These are phyloP conservation scores for Pediacus dermestoides DNA, from an alignment of 2,888 invertebrate genomes.

Conservation along the genomic window DNA sequence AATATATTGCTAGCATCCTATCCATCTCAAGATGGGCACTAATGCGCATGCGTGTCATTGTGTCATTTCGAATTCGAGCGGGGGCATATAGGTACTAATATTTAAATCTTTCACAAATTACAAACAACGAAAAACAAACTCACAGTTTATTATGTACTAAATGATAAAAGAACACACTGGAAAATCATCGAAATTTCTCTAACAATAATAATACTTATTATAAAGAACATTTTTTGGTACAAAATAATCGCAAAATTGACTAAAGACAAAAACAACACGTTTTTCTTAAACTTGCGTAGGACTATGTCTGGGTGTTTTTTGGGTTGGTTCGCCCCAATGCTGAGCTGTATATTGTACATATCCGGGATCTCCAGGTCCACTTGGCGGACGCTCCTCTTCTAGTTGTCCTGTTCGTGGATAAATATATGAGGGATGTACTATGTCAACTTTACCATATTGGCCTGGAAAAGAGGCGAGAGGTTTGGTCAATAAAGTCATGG, in stretches of 20 bases:
- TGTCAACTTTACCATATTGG: conserved; percentile 44
- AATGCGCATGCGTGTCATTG: no score
- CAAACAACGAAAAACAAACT: no score
- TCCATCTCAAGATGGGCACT: no score
- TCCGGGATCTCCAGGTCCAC: conserved; percentile 70
- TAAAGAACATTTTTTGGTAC: neutral
- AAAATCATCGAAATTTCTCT: no score
- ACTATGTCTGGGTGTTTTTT: conserved; percentile 54
- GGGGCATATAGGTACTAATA: no score
- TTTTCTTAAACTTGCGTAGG: conserved; percentile 40
- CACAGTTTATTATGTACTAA: no score
- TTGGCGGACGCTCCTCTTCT: conserved; percentile 54
- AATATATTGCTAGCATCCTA: no score
- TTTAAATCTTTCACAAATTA: no score
- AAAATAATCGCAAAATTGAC: conserved; percentile 2
- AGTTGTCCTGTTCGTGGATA: conserved; percentile 40
- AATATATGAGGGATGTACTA: conserved; percentile 49
- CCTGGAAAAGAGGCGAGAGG: conserved; percentile 54
- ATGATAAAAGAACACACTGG: no score
- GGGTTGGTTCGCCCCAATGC: conserved; percentile 55
- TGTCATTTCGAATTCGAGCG: no score
- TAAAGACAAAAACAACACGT: neutral
- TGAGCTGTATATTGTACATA: conserved; percentile 70
- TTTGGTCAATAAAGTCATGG: no score
- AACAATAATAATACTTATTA: neutral